These are phyloP conservation scores for Adineta ricciae DNA, from an alignment of 2,888 invertebrate species.

Conservation along the genomic window DNA sequence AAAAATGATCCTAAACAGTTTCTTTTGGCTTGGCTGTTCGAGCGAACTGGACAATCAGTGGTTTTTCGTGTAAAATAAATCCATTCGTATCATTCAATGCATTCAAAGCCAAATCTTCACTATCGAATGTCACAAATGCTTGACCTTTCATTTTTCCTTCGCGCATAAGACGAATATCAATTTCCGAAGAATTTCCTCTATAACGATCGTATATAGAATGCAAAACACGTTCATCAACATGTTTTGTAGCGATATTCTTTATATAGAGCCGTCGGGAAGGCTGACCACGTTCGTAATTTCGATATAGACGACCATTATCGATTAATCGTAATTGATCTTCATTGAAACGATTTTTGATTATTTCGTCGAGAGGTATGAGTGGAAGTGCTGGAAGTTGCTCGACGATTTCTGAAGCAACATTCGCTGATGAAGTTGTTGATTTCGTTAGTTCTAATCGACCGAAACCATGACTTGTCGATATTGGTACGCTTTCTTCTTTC, in stretches of 20 bases:
- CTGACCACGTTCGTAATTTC: conserved; percentile 69
- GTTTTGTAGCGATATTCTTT: conserved; percentile 73
- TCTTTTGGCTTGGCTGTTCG: conserved; percentile 50
- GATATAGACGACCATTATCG: conserved; percentile 64
- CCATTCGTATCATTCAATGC: conserved; percentile 78
- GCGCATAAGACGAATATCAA: conserved; percentile 70
- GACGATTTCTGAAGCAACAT: neutral
- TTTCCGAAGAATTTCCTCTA: conserved; percentile 51
- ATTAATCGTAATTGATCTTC: conserved; percentile 53
- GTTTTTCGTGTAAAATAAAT: conserved; percentile 71
- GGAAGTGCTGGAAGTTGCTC: neutral
- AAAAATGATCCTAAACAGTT: neutral
- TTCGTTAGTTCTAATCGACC: neutral
- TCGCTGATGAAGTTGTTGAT: neutral
- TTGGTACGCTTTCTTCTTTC: neutral
- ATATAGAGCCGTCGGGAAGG: conserved; percentile 63
- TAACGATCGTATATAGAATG: conserved; percentile 66
- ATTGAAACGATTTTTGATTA: conserved; percentile 60
- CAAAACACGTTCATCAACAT: conserved; percentile 63
- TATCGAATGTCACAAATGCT: conserved; percentile 75
- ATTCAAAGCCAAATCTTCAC: conserved; percentile 59
- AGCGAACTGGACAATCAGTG: conserved; percentile 79
- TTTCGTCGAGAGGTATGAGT: conserved; percentile 47
- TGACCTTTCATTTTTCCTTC: conserved; percentile 93
- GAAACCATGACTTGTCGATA: neutral